phyloP scores from a whole-genome alignment of 2,888 invertebrate species.

The Apodemia duryi region DNA sequence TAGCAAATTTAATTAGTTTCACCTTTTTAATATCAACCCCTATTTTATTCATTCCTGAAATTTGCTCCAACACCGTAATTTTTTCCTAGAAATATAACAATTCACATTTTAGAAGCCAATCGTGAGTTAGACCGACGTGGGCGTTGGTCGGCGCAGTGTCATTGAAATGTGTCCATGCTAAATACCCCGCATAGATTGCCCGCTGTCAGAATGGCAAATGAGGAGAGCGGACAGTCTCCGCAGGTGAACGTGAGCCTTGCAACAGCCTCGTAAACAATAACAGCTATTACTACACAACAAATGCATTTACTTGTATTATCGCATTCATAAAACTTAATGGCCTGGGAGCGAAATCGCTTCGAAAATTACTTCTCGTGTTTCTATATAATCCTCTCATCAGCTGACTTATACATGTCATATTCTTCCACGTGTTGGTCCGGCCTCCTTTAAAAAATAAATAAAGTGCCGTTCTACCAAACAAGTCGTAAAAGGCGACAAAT shows the following conservation, averaged over 20 bases:
- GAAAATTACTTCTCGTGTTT: neutral
- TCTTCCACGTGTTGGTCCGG: no score
- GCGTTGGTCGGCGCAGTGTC: neutral
- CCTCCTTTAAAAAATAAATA: no score
- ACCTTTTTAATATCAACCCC: no score
- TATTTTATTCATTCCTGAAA: no score
- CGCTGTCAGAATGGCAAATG: constrained; percentile 10
- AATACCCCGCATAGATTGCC: constrained; percentile 5
- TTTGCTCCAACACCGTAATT: no score
- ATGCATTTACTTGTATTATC: constrained; percentile 1
- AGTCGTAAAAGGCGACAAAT: no score
- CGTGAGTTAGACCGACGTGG: neutral
- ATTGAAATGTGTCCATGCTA: neutral
- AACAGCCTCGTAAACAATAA: constrained; percentile 12
- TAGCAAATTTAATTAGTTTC: no score
- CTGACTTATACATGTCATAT: no score
- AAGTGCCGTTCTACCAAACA: no score
- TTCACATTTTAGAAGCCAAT: neutral
- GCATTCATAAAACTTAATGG: neutral
- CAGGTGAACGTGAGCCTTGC: constrained; percentile 1
- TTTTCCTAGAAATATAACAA: neutral
- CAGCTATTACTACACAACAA: constrained; percentile 6
- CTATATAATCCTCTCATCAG: no score
- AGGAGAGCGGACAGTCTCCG: neutral
- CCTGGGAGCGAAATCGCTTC: neutral